A percentile compares a stretch with the other conserved stretches of the same genome.
phyloP scores from a whole-genome alignment of 2,797 vertebrate genomes.

The Rhabdophis nuchalis region DNA sequence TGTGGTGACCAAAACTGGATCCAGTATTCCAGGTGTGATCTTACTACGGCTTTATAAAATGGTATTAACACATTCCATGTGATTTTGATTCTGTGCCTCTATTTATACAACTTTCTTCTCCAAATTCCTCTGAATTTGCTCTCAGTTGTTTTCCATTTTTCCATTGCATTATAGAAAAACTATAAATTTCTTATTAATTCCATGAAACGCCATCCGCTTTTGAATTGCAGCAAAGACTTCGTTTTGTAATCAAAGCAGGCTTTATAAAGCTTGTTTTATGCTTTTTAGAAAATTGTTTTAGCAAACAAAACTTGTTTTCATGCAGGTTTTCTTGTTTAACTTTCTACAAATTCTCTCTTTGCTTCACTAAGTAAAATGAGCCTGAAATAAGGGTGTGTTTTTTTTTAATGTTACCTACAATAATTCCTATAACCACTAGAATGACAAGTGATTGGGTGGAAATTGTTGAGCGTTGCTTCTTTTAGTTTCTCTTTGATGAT shows the following conservation, averaged over 20 bases:
- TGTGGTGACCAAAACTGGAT: too few relatives aligned
- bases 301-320: not conserved
- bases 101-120: not conserved
- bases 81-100: too few relatives aligned
- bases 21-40: too few relatives aligned
- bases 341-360: not conserved
- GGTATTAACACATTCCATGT: too few relatives aligned
- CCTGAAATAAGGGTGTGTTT: not conserved
- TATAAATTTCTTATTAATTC: not conserved
- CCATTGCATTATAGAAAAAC: not conserved
- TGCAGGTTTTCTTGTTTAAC: not conserved
- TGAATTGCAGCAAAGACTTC: not conserved
- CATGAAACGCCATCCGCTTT: not conserved
- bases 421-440: not conserved
- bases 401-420: not conserved
- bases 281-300: not conserved
- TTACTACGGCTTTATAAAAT: too few relatives aligned
- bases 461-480: not conserved
- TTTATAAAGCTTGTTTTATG: not conserved
- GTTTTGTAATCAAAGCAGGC: not conserved
- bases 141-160: not conserved
- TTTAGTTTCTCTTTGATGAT: not conserved
- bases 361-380: not conserved
- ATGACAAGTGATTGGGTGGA: not conserved
- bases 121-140: not conserved